phyloP scores from a whole-genome alignment of 2,797 vertebrate genomes.

The Orientallactaga sibirica region DNA sequence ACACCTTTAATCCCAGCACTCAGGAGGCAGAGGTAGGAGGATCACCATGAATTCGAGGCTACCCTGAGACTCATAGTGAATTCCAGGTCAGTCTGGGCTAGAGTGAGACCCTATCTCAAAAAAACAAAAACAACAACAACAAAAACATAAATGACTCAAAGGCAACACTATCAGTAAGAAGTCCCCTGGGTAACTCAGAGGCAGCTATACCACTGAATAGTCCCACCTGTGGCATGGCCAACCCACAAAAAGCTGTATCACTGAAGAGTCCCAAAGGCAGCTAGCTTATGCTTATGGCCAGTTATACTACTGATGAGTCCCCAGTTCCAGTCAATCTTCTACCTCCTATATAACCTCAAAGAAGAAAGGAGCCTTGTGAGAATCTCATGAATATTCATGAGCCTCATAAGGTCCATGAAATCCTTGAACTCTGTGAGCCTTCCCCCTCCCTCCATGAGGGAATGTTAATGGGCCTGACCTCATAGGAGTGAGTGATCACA shows the following conservation, averaged over 20 bases:
- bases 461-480: not conserved
- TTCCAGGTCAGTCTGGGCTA: too few relatives aligned
- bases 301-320: not conserved
- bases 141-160: not conserved
- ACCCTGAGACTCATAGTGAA: too few relatives aligned
- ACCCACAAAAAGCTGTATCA: not conserved
- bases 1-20: too few relatives aligned
- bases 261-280: not conserved
- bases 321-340: not conserved
- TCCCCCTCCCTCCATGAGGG: not conserved
- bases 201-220: not conserved
- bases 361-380: not conserved
- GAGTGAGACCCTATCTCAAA: too few relatives aligned
- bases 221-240: not conserved
- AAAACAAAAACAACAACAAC: too few relatives aligned
- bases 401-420: too few relatives aligned
- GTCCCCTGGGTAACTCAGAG: not conserved
- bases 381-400: not conserved
- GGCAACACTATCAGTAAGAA: not conserved
- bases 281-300: not conserved
- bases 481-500: not conserved
- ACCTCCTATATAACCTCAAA: not conserved
- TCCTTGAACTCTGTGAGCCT: not conserved
- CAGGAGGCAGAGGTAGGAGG: too few relatives aligned
- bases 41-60: too few relatives aligned